phyloP scores from a whole-genome alignment of 2,888 invertebrate genomes.

The Lysandra coridon region DNA sequence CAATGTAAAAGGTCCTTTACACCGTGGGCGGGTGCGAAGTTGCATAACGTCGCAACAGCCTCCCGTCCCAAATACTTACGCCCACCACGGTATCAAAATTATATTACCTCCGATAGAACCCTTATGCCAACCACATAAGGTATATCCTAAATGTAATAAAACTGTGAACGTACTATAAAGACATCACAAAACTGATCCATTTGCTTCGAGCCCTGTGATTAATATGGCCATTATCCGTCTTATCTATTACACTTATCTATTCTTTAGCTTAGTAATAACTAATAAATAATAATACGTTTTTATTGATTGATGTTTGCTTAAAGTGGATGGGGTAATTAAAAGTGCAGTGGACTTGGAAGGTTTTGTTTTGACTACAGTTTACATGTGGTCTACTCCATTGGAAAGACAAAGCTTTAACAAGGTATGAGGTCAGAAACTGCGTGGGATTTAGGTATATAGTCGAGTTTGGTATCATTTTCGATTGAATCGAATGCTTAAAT shows the following conservation, averaged over 20 bases:
- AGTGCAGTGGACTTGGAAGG: neutral
- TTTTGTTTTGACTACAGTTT: neutral
- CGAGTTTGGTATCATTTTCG: no score
- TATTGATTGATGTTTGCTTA: constrained; percentile 27
- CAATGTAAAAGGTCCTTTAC: neutral
- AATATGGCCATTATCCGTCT: constrained; percentile 1
- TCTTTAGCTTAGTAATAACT: neutral
- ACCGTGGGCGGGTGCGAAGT: constrained; percentile 25
- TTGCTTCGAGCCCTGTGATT: neutral
- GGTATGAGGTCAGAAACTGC: no score
- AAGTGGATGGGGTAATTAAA: constrained; percentile 2
- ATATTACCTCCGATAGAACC: neutral
- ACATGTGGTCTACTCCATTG: no score
- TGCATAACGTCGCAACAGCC: constrained; percentile 26
- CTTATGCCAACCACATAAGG: neutral
- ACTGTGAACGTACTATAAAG: neutral
- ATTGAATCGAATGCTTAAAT: no score
- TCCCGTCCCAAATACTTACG: constrained; percentile 26
- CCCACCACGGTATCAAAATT: neutral
- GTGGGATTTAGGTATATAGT: no score
- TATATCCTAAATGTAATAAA: neutral
- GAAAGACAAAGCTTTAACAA: no score
- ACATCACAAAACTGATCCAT: constrained; percentile 27
- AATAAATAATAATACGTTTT: neutral
- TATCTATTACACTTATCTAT: constrained; percentile 15